phyloP scores from a whole-genome alignment of 2,888 invertebrate genomes.

The Antheraea yamamai region DNA sequence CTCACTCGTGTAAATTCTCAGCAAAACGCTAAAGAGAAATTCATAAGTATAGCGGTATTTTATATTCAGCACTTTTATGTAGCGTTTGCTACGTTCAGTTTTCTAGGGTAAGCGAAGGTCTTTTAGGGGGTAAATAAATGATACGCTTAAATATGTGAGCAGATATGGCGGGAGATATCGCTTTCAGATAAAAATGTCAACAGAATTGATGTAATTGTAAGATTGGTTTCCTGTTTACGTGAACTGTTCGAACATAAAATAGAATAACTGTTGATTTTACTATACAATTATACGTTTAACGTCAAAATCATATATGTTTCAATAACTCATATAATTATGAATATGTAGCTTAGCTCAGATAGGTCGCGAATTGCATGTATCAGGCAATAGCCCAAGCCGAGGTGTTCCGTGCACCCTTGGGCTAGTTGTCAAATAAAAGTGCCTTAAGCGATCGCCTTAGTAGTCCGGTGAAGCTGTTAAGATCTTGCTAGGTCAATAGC shows the following conservation, averaged over 20 bases:
- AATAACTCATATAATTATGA: too few species aligned
- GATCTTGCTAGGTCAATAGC: too few species aligned
- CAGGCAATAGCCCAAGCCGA: too few species aligned
- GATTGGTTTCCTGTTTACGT: constrained; percentile 2
- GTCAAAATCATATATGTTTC: too few species aligned
- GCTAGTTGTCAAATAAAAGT: too few species aligned
- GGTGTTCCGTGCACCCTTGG: too few species aligned
- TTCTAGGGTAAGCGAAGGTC: constrained; percentile 16
- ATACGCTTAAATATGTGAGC: constrained; percentile 20
- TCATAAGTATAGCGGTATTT: constrained; percentile 2
- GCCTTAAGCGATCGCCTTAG: too few species aligned
- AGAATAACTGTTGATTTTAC: not conserved
- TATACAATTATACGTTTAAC: not conserved
- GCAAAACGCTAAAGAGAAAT: not conserved
- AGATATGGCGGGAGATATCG: constrained; percentile 3
- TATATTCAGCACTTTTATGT: constrained; percentile 7
- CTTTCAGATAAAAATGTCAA: not conserved
- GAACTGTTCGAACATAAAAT: not conserved
- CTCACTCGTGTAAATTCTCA: not conserved
- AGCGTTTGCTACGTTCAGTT: constrained; percentile 15
- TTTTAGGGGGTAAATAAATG: not conserved
- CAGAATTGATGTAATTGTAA: constrained; percentile 5
- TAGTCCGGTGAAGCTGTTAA: too few species aligned
- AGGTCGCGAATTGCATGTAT: too few species aligned
- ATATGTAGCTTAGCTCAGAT: too few species aligned